Conservation (phyloP, 92 coral and sea anemone species). For the Paramuricea clavata region DNA sequence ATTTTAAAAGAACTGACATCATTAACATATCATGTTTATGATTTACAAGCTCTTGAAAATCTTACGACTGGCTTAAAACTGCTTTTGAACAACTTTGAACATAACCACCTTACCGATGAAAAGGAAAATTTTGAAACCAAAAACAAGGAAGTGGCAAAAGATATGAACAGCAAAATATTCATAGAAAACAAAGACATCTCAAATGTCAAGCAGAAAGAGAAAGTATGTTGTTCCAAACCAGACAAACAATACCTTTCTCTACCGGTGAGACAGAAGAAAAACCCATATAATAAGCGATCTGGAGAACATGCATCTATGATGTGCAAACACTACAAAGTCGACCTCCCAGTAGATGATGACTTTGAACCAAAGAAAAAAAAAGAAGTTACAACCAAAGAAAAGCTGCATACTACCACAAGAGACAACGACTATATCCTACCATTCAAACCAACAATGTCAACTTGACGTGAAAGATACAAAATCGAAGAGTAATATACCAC, state of each 20-base stretch:
- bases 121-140: slow-evolving; percentile 27
- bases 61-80: slow-evolving; percentile 43
- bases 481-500: no score
- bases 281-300: slow-evolving; percentile 52
- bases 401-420: not conserved
- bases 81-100: slow-evolving; percentile 28
- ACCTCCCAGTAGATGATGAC: slow-evolving; percentile 62
- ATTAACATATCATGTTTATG: slow-evolving; percentile 50
- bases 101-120: slow-evolving; percentile 54
- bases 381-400: not conserved
- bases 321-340: slow-evolving; percentile 50
- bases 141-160: not conserved
- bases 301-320: slow-evolving; percentile 56
- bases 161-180: no score
- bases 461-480: no score
- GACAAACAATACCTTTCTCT: slow-evolving; percentile 44
- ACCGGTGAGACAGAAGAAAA: slow-evolving; percentile 50
- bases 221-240: no score
- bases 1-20: slow-evolving; percentile 50
- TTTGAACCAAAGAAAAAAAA: slow-evolving; percentile 22
- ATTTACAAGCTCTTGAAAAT: slow-evolving; percentile 37
- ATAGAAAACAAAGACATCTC: no score
- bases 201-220: no score
- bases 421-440: no score
- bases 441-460: no score